phyloP scores from a whole-genome alignment of 2,888 invertebrate genomes.

The Drosophila bunnanda region DNA sequence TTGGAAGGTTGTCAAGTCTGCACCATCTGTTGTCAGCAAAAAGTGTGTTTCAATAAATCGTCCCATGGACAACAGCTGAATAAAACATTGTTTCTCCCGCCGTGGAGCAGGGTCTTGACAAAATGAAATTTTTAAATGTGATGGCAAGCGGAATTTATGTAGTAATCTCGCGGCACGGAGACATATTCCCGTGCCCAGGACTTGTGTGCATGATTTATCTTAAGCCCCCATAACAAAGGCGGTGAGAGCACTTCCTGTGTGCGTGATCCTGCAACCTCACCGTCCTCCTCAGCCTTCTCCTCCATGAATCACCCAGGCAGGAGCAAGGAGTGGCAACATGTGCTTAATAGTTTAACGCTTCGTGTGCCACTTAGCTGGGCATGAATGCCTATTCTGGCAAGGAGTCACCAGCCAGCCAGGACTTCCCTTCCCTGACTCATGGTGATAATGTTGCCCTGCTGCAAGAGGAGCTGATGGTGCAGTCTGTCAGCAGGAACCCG shows the following conservation, averaged over 20 bases:
- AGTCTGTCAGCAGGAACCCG: constrained; percentile 14
- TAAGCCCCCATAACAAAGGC: constrained; percentile 19
- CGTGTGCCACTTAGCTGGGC: constrained; percentile 58
- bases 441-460: constrained; percentile 4
- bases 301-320: constrained; percentile 9
- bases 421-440: not conserved
- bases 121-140: constrained; percentile 38
- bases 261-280: constrained; percentile 24
- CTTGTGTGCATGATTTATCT: constrained; percentile 43
- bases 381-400: constrained; percentile 30
- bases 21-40: not conserved
- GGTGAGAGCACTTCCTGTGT: constrained; percentile 36
- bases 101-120: constrained; percentile 18
- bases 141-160: constrained; percentile 42
- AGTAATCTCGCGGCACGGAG: constrained; percentile 29
- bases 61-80: constrained; percentile 12
- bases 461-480: constrained; percentile 32
- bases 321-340: constrained; percentile 45
- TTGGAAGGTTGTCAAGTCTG: not conserved
- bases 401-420: constrained; percentile 19
- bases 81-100: constrained; percentile 1
- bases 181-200: constrained; percentile 14
- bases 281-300: not conserved
- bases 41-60: constrained; percentile 15
- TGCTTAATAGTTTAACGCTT: constrained; percentile 71